phyloP scores from a whole-genome alignment of 2,113 vertebrate genomes.

The Oxygymnocypris stewartii region DNA sequence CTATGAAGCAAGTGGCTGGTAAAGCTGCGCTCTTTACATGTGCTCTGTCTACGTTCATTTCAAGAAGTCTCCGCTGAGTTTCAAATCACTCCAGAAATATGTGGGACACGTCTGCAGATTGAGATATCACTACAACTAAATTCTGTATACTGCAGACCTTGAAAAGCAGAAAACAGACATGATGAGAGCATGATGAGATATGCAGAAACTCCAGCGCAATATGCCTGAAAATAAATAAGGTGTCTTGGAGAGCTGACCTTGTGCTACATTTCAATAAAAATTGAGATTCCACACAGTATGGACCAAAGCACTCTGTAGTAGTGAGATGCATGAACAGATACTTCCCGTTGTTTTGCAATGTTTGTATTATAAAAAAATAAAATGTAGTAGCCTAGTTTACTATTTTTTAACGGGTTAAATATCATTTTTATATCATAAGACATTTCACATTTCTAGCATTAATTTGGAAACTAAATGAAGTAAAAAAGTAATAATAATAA shows the following conservation, averaged over 20 bases:
- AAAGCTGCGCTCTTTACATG: background rate
- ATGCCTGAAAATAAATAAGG: background rate
- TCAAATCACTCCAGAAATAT: slow-evolving; percentile 15
- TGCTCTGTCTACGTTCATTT: slow-evolving; percentile 5
- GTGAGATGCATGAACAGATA: background rate
- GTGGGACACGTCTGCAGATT: slow-evolving; percentile 30
- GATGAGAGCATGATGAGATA: slow-evolving; percentile 14
- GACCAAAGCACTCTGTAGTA: background rate
- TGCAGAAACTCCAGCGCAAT: background rate
- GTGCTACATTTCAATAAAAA: background rate
- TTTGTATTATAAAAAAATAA: background rate
- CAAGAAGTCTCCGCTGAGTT: slow-evolving; percentile 17
- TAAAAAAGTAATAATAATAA: too few species aligned
- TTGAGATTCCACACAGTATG: background rate
- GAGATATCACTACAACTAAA: slow-evolving; percentile 17
- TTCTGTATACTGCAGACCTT: slow-evolving; percentile 23
- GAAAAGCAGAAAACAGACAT: background rate
- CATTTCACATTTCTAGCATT: background rate
- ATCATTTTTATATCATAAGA: background rate
- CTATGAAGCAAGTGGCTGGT: slow-evolving; percentile 26
- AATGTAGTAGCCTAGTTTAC: background rate
- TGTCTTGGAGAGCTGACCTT: background rate
- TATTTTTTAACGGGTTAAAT: background rate
- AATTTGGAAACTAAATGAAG: background rate
- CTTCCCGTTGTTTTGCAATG: background rate